Evolutionary conservation across 2,113 vertebrate species (phyloP).

Genomic region (Pituophis catenifer): DNA sequence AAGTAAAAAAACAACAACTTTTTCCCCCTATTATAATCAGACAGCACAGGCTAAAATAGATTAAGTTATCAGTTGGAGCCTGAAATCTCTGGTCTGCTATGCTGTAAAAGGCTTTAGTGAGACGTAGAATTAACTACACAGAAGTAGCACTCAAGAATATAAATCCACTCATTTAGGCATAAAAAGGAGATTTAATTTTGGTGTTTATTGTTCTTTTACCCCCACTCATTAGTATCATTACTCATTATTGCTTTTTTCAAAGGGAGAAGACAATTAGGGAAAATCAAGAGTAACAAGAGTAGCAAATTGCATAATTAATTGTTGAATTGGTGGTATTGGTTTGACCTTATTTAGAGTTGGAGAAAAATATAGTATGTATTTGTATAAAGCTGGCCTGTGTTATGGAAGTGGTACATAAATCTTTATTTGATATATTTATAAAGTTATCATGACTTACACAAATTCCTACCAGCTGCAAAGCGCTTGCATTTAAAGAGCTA

Average conservation of each 20-base stretch:
- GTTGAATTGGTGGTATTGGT: not conserved
- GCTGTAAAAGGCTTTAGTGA: not conserved
- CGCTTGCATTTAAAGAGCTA: not conserved
- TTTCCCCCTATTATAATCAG: not conserved
- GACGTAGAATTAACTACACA: constrained; percentile 16
- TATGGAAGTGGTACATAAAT: not conserved
- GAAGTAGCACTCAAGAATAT: constrained; percentile 20
- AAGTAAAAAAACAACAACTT: not conserved
- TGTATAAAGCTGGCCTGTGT: not conserved
- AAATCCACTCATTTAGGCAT: constrained; percentile 8
- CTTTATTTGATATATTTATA: not conserved
- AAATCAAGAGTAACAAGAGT: constrained; percentile 11
- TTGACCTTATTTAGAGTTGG: constrained; percentile 10
- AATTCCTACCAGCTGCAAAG: not conserved
- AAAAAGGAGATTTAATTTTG: constrained; percentile 19
- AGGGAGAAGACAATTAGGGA: not conserved
- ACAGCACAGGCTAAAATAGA: constrained; percentile 13
- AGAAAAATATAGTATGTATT: constrained; percentile 3
- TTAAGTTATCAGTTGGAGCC: not conserved
- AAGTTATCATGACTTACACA: not conserved
- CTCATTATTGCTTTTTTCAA: constrained; percentile 30
- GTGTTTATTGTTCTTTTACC: constrained; percentile 22
- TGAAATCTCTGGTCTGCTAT: constrained; percentile 8
- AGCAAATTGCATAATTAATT: constrained; percentile 15
- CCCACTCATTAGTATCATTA: not conserved